These are phyloP conservation scores for Bombus confusus DNA, from an alignment of 1,140 invertebrate genomes.

Conservation along the genomic window DNA sequence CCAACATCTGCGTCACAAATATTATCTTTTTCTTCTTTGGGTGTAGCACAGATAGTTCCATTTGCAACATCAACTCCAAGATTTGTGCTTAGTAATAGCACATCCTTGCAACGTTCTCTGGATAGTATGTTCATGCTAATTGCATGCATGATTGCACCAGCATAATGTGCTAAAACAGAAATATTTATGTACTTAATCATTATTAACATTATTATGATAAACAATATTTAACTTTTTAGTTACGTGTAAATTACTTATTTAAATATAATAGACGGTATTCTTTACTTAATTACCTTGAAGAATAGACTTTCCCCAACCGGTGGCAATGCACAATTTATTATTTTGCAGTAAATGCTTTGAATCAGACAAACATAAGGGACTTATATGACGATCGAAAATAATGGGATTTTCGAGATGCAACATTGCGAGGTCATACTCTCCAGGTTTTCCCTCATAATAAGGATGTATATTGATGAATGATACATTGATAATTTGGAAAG, in stretches of 20 bases:
- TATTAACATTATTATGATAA: background rate
- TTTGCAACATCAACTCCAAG: slow-evolving; percentile 66
- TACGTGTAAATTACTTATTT: background rate
- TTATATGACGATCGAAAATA: slow-evolving; percentile 87
- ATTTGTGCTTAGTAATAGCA: slow-evolving; percentile 65
- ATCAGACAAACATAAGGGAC: slow-evolving; percentile 87
- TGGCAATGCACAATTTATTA: slow-evolving; percentile 86
- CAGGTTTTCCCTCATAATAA: slow-evolving; percentile 84
- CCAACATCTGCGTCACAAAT: slow-evolving; percentile 88
- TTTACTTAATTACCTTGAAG: slow-evolving; percentile 85
- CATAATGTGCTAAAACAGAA: slow-evolving; percentile 85
- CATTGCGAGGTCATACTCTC: slow-evolving; percentile 88
- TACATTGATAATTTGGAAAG: slow-evolving; percentile 89
- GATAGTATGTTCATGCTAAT: slow-evolving; percentile 87
- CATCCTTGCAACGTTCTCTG: slow-evolving; percentile 83
- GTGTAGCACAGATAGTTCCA: slow-evolving; percentile 74
- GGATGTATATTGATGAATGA: slow-evolving; percentile 88
- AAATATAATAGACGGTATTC: too few species aligned
- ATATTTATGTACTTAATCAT: background rate
- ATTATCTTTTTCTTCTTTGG: slow-evolving; percentile 74
- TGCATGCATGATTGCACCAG: slow-evolving; percentile 89
- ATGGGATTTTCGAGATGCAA: slow-evolving; percentile 86
- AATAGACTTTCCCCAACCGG: slow-evolving; percentile 91
- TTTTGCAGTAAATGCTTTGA: slow-evolving; percentile 64
- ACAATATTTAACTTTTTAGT: background rate